Evolutionary conservation across 1,140 invertebrate genomes (phyloP).

Genomic region (Sminthurinus signatus): DNA sequence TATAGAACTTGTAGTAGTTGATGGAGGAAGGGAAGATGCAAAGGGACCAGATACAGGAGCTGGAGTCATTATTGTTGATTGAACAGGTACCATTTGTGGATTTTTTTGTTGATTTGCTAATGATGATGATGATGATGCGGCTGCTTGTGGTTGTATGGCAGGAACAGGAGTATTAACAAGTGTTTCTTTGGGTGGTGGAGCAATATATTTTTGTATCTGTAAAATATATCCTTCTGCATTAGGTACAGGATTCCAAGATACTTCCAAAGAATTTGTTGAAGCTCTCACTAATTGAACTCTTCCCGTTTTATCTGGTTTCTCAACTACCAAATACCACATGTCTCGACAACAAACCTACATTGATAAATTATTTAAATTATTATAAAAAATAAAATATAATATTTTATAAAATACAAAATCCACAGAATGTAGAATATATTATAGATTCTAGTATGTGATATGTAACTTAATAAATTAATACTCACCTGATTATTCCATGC

Average conservation of each 20-base stretch:
- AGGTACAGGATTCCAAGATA: slow-evolving; percentile 85
- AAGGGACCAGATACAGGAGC: slow-evolving; percentile 22
- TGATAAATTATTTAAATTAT: no score
- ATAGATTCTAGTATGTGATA: no score
- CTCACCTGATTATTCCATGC: slow-evolving; percentile 98
- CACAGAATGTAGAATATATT: no score
- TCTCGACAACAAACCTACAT: slow-evolving; percentile 93
- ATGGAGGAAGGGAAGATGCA: neutral
- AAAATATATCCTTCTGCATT: slow-evolving; percentile 88
- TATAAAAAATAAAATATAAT: no score
- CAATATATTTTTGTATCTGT: slow-evolving; percentile 86
- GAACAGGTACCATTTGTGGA: slow-evolving; percentile 15
- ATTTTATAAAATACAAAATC: no score
- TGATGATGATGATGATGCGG: neutral
- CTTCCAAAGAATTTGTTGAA: slow-evolving; percentile 83
- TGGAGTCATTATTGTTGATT: slow-evolving; percentile 44
- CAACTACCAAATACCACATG: slow-evolving; percentile 96
- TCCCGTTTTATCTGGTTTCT: slow-evolving; percentile 77
- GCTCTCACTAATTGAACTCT: slow-evolving; percentile 88
- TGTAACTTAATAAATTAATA: neutral
- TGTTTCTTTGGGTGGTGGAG: slow-evolving; percentile 49
- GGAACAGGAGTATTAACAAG: no score
- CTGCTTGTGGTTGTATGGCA: slow-evolving; percentile 16
- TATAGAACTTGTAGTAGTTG: neutral
- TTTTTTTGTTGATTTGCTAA: no score